Evolutionary conservation across 1,140 invertebrate genomes (phyloP).

Genomic region (Nasonia giraulti): DNA sequence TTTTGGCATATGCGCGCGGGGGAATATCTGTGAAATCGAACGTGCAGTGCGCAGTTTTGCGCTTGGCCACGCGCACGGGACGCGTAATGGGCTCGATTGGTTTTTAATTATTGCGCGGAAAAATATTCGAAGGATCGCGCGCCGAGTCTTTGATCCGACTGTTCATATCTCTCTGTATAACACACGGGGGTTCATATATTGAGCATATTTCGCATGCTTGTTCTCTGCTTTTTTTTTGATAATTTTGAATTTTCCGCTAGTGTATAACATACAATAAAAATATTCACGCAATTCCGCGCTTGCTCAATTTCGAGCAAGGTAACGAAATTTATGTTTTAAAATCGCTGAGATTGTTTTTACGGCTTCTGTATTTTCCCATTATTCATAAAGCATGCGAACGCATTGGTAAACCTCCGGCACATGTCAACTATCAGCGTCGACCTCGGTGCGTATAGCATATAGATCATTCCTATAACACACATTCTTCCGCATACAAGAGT

Average conservation of each 20-base stretch:
- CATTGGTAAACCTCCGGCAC: too few species aligned
- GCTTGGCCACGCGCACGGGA: slow-evolving; percentile 29
- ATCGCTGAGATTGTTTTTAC: neutral
- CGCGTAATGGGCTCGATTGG: slow-evolving; percentile 47
- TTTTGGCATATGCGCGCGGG: slow-evolving; percentile 17
- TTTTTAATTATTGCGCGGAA: slow-evolving; percentile 50
- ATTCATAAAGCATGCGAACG: too few species aligned
- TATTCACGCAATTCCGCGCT: neutral
- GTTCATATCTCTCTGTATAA: slow-evolving; percentile 27
- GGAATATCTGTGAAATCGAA: slow-evolving; percentile 49
- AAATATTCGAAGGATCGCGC: slow-evolving; percentile 32
- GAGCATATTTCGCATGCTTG: neutral
- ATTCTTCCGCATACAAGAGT: neutral
- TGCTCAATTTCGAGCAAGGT: neutral
- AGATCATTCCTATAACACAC: neutral
- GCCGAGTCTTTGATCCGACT: slow-evolving; percentile 47
- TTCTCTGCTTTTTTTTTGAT: neutral
- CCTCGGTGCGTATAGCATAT: too few species aligned
- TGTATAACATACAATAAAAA: too few species aligned
- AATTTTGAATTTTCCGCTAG: too few species aligned
- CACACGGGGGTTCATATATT: neutral
- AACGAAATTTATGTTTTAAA: neutral
- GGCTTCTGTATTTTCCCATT: neutral
- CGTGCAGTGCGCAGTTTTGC: slow-evolving; percentile 34
- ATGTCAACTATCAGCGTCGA: too few species aligned